Evolutionary conservation across 1,140 invertebrate genomes (phyloP), one percentile per base, ranked within the genome.

Genomic region (Carcinoscorpius rotundicauda): DNA sequence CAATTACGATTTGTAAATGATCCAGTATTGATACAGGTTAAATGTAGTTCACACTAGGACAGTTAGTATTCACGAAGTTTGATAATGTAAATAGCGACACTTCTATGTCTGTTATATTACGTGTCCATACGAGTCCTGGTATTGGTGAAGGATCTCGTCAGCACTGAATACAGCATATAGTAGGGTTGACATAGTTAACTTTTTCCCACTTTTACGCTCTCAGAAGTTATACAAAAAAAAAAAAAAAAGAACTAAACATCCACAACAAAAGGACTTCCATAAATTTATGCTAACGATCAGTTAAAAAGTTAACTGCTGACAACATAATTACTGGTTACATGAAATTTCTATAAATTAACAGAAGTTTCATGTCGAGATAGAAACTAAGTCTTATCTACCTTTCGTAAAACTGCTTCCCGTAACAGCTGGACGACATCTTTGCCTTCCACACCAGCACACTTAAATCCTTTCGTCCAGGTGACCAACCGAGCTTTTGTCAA

Each of bases 381-480:
- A 29, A 29, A 29, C 29, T 29, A 29, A 0, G 29, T 29, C 29
- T 29, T 29, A 29, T 29, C 69, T 51, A 85, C 85, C 75, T 87
- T 81, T 70, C 87, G 81, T 29, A 82, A 80, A 60, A 95, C 87
- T 5, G 93, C 91, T 70, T 87, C 84, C 69, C 87, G 84, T 5
- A 97, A 81, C 70, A 95, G 74, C 63, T 82, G 76, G 1, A 93
- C 92, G 58, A 97, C 90, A 78, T 97, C 91, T 66, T 91, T 79
- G 3, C 87, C 87, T 62, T 89, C 89, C 1, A 93, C 91, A 3
- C 89, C 91, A 4, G 83, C 81, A 75, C 91, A 94, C 64, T 87
- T 91, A 77, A 97, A 97, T 0, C 93, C 94, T 78, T 97, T 87
- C 3, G 97, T 99, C 97, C 97, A 99, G 49, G 85, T 84, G 64